These are phyloP conservation scores for Thaumetopoea pityocampa DNA, from an alignment of 1,140 invertebrate species.

Conservation along the genomic window DNA sequence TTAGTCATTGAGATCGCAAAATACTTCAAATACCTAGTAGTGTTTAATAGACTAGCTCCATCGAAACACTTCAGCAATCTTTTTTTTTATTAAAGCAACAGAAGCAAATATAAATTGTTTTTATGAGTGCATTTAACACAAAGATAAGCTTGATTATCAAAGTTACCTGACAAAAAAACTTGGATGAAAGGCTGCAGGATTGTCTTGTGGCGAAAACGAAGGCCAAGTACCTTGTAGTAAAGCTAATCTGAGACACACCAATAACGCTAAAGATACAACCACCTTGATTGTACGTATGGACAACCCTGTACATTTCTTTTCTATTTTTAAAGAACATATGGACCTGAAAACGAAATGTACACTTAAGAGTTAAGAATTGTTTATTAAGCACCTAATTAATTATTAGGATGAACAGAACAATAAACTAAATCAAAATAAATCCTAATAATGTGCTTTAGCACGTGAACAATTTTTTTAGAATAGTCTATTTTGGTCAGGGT, in stretches of 20 bases:
- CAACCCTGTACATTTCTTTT: constrained; percentile 54
- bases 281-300: constrained; percentile 77
- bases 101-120: too few relatives aligned
- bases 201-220: constrained; percentile 89
- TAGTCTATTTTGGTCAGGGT: too few relatives aligned
- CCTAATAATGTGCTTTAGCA: too few relatives aligned
- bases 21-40: too few relatives aligned
- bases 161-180: constrained; percentile 83
- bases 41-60: too few relatives aligned
- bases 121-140: too few relatives aligned
- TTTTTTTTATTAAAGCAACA: too few relatives aligned
- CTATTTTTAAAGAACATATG: constrained; percentile 53
- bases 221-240: constrained; percentile 87
- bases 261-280: constrained; percentile 77
- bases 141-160: too few relatives aligned
- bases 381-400: neutral
- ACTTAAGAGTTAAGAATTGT: neutral
- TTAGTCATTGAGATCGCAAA: too few relatives aligned
- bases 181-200: constrained; percentile 88
- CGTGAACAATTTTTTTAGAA: too few relatives aligned
- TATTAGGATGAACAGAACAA: constrained; percentile 3
- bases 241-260: constrained; percentile 82
- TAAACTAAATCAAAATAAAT: too few relatives aligned
- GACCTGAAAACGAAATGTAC: constrained; percentile 34
- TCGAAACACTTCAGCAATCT: too few relatives aligned